Evolutionary conservation across 2,888 invertebrate species (phyloP).

Genomic region (Margaritifera margaritifera): DNA sequence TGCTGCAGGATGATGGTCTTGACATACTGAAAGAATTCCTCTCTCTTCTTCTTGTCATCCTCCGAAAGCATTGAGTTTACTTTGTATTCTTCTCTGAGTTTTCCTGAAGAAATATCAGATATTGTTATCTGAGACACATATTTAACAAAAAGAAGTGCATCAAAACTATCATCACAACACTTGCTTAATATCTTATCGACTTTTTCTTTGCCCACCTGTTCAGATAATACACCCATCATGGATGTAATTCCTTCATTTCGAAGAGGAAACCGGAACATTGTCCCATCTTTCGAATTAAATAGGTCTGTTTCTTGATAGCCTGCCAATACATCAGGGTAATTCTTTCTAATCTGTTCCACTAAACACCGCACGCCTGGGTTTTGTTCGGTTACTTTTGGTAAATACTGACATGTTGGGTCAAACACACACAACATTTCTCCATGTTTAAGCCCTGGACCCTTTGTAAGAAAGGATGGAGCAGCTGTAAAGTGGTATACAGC

Average conservation of each 20-base stretch:
- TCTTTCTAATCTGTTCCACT: slow-evolving; percentile 21
- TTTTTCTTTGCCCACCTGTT: slow-evolving; percentile 17
- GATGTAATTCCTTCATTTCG: slow-evolving; percentile 48
- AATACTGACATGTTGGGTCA: slow-evolving; percentile 53
- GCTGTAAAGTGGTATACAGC: slow-evolving; percentile 70
- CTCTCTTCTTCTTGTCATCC: neutral
- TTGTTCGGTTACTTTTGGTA: slow-evolving; percentile 28
- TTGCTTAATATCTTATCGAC: slow-evolving; percentile 42
- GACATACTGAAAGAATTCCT: slow-evolving; percentile 6
- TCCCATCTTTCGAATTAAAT: slow-evolving; percentile 35
- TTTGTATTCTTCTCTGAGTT: slow-evolving; percentile 1
- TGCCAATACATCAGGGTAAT: slow-evolving; percentile 47
- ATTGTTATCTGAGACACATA: slow-evolving; percentile 50
- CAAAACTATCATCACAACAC: slow-evolving; percentile 52
- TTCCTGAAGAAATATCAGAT: slow-evolving; percentile 14
- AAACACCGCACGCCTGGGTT: slow-evolving; percentile 48
- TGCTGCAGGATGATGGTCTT: slow-evolving; percentile 1
- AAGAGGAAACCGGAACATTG: slow-evolving; percentile 67
- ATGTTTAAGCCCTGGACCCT: slow-evolving; percentile 31
- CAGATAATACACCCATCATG: slow-evolving; percentile 35
- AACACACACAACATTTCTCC: slow-evolving; percentile 46
- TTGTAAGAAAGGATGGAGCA: slow-evolving; percentile 65
- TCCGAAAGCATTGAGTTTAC: slow-evolving; percentile 3
- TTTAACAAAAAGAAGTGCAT: slow-evolving; percentile 62
- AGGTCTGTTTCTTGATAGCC: slow-evolving; percentile 51